Conservation (phyloP, 2,888 invertebrate genomes). For the Pammene fasciana region DNA sequence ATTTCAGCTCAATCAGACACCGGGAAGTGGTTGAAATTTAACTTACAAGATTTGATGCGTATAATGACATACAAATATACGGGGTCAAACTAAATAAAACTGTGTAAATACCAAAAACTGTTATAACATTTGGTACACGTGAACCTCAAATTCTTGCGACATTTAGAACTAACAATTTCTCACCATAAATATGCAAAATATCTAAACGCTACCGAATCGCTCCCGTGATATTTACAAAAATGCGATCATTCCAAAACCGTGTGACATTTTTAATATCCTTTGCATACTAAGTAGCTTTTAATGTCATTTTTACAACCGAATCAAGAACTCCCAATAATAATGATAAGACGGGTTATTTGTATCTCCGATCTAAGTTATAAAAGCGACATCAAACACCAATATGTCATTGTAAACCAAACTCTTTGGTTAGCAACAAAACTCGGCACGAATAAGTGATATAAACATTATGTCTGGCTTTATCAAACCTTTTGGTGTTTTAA, state of each 20-base stretch:
- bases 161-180: background rate
- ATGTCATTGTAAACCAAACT: background rate
- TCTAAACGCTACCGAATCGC: background rate
- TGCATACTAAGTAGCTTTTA: conserved; percentile 2
- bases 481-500: no score
- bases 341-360: background rate
- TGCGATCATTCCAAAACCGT: conserved; percentile 2
- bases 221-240: background rate
- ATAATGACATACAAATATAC: no score
- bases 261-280: conserved; percentile 20
- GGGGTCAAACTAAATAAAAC: no score
- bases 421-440: background rate
- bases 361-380: conserved; percentile 17
- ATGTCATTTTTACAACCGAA: conserved; percentile 19
- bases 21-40: no score
- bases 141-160: background rate
- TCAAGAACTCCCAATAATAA: conserved; percentile 16
- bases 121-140: no score
- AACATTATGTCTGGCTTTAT: background rate
- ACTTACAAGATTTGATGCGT: no score
- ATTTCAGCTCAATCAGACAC: no score
- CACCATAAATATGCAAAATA: background rate
- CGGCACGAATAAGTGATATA: background rate
- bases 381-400: conserved; percentile 24
- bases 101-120: no score